Percentiles rank a stretch among this genome's conserved stretches.
Evolutionary conservation across 2,888 invertebrate genomes (phyloP).

Genomic region (Aplocera efformata): DNA sequence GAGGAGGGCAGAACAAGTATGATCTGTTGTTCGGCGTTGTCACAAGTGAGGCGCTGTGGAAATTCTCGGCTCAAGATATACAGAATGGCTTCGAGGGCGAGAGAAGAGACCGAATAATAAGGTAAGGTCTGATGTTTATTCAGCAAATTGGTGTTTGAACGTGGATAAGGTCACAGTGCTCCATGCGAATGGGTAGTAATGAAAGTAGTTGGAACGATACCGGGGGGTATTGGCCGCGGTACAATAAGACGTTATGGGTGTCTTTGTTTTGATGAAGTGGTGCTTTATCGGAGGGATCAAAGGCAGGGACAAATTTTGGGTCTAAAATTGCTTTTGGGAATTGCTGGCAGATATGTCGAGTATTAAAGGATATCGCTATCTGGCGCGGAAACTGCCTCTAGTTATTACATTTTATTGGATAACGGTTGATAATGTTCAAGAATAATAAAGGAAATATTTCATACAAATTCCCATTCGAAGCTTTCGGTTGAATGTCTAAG

Average conservation of each 20-base stretch:
- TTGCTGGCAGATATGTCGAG: too few relatives aligned
- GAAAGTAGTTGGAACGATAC: conserved; percentile 41
- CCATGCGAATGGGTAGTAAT: conserved; percentile 46
- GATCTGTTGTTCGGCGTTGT: conserved; percentile 95
- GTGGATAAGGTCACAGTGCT: conserved; percentile 37
- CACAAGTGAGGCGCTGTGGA: conserved; percentile 94
- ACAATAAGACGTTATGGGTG: conserved; percentile 27
- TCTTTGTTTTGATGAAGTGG: conserved; percentile 22
- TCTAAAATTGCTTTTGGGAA: conserved; percentile 4
- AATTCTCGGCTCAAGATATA: conserved; percentile 92
- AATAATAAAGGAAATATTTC: too few relatives aligned
- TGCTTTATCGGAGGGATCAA: conserved; percentile 15
- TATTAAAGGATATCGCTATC: conserved; percentile 4
- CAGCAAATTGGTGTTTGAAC: conserved; percentile 66
- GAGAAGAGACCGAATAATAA: conserved; percentile 91
- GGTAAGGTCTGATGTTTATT: conserved; percentile 69
- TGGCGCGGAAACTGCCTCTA: too few relatives aligned
- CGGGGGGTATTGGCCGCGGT: conserved; percentile 28
- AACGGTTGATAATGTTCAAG: too few relatives aligned
- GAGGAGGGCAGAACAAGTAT: conserved; percentile 84
- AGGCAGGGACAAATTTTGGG: conserved; percentile 15
- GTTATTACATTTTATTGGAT: too few relatives aligned
- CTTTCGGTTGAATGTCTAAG: too few relatives aligned
- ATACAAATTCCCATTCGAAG: too few relatives aligned
- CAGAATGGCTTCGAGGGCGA: conserved; percentile 94